These are phyloP conservation scores for Mus pahari DNA, from an alignment of 2,113 vertebrate genomes.

Conservation along the genomic window DNA sequence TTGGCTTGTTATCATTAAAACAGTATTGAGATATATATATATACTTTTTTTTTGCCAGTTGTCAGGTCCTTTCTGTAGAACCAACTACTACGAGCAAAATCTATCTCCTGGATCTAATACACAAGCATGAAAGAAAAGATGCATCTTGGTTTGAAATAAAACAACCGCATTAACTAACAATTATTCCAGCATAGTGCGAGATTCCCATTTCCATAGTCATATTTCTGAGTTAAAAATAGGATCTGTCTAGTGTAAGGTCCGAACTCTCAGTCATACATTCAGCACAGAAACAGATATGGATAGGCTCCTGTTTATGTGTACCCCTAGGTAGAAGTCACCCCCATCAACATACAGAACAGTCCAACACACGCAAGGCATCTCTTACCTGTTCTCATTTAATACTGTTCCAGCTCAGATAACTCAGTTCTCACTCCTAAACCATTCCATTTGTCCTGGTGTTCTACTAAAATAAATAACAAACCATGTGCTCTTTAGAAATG, in stretches of 20 bases:
- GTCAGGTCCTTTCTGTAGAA: background rate
- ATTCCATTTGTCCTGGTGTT: background rate
- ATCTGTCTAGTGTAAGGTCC: background rate
- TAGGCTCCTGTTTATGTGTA: background rate
- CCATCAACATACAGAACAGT: background rate
- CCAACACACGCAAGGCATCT: background rate
- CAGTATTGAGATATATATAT: background rate
- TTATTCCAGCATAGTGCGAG: background rate
- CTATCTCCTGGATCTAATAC: background rate
- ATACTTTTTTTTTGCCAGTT: background rate
- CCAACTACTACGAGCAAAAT: background rate
- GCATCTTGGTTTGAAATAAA: background rate
- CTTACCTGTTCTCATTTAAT: background rate
- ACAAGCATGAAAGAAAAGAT: background rate
- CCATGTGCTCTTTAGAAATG: background rate
- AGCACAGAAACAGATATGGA: background rate
- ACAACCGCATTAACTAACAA: background rate
- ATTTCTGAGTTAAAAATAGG: slow-evolving; percentile 44
- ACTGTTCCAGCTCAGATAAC: background rate
- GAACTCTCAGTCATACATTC: background rate
- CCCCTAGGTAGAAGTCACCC: background rate
- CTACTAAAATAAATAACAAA: background rate
- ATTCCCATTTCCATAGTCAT: background rate
- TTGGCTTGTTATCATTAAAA: slow-evolving; percentile 20
- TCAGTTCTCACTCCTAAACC: background rate